Evolutionary conservation across 2,888 invertebrate genomes (phyloP).

Genomic region (Thumatha senex): DNA sequence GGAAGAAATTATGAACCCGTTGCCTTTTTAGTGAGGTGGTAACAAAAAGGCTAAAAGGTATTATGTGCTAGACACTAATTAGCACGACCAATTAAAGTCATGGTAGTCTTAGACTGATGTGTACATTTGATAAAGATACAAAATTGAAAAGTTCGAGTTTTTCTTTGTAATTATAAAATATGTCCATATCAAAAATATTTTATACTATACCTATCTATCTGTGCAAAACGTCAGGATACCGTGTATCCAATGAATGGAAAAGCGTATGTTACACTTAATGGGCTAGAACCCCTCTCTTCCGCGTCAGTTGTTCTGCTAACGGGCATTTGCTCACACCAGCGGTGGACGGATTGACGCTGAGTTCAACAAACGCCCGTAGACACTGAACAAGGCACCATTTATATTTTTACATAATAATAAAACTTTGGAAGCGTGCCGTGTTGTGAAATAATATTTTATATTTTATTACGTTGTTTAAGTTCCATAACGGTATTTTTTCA

Average conservation of each 20-base stretch:
- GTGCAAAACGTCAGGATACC: not conserved
- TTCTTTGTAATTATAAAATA: too few species aligned
- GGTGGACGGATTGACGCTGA: constrained; percentile 22
- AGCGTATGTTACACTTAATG: constrained; percentile 33
- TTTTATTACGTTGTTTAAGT: constrained; percentile 7
- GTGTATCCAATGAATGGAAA: constrained; percentile 13
- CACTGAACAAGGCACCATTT: constrained; percentile 23
- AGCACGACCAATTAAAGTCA: too few species aligned
- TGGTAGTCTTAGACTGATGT: too few species aligned
- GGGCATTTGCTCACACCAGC: constrained; percentile 29
- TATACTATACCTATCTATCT: not conserved
- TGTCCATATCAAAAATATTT: not conserved
- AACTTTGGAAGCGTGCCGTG: constrained; percentile 23
- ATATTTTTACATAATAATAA: constrained; percentile 22
- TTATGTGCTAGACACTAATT: too few species aligned
- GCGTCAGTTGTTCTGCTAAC: constrained; percentile 39
- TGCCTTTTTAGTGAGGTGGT: too few species aligned
- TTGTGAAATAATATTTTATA: constrained; percentile 6
- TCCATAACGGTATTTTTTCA: not conserved
- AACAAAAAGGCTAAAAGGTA: too few species aligned
- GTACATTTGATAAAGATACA: too few species aligned
- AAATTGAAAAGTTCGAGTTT: too few species aligned
- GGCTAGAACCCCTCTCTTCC: constrained; percentile 42
- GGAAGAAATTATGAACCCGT: too few species aligned
- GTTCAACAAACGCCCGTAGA: constrained; percentile 32